A percentile compares a stretch with the other conserved stretches of the same genome.
Evolutionary conservation across 2,797 vertebrate genomes (phyloP).

Genomic region (Merluccius polli): DNA sequence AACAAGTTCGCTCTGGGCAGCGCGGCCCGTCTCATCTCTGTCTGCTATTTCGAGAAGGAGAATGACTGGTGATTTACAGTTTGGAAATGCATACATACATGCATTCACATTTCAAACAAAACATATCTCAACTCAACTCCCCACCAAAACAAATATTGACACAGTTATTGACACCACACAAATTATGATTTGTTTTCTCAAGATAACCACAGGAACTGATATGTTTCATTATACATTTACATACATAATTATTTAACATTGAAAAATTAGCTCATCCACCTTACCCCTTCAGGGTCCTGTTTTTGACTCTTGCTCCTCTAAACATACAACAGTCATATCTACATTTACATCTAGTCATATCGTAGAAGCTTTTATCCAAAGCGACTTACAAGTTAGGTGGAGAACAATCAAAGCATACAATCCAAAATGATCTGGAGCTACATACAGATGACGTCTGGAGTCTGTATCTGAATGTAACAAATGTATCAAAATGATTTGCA

Average conservation of each 20-base stretch:
- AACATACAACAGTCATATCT: not conserved
- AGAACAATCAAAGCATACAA: too few species aligned
- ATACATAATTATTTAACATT: too few species aligned
- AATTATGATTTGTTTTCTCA: not conserved
- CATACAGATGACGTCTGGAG: not conserved
- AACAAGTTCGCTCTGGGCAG: constrained; percentile 80
- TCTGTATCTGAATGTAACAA: not conserved
- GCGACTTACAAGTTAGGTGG: not conserved
- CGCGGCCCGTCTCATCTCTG: constrained; percentile 78
- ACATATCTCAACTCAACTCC: too few species aligned
- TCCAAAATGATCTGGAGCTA: not conserved
- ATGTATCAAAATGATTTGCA: not conserved
- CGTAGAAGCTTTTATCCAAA: not conserved
- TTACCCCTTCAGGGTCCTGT: too few species aligned
- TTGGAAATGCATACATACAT: not conserved
- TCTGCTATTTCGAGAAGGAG: constrained; percentile 84
- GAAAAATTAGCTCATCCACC: too few species aligned
- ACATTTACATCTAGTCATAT: not conserved
- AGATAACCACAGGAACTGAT: too few species aligned
- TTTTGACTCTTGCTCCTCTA: too few species aligned
- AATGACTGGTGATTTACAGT: constrained; percentile 71
- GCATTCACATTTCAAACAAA: not conserved
- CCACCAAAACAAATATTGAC: too few species aligned
- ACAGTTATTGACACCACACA: too few species aligned
- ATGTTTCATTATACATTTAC: too few species aligned